These are phyloP conservation scores for Apoda limacodes DNA, from an alignment of 2,888 invertebrate species.

Conservation along the genomic window DNA sequence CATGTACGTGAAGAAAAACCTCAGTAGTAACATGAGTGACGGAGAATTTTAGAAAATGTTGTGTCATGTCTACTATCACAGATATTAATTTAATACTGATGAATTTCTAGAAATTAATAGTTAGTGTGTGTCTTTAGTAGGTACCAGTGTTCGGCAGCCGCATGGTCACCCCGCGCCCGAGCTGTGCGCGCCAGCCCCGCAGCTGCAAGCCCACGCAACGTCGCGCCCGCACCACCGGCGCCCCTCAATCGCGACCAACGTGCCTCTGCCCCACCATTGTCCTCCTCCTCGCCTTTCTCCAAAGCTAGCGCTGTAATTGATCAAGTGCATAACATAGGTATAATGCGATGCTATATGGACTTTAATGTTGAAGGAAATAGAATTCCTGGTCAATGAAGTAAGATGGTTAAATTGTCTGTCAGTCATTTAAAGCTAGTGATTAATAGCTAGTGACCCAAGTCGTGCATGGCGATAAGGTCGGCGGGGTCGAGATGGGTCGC, in stretches of 20 bases:
- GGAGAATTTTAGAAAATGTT: too few species aligned
- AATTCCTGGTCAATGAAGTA: too few species aligned
- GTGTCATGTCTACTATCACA: too few species aligned
- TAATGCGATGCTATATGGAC: too few species aligned
- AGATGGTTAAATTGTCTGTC: too few species aligned
- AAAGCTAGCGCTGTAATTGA: constrained; percentile 46
- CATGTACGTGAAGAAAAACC: too few species aligned
- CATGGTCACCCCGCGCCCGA: constrained; percentile 17
- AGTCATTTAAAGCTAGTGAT: too few species aligned
- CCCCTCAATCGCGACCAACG: constrained; percentile 43
- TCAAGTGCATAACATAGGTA: too few species aligned
- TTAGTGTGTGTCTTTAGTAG: too few species aligned
- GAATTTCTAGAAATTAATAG: not conserved
- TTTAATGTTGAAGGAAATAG: too few species aligned
- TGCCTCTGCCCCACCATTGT: constrained; percentile 21
- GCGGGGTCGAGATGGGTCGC: constrained; percentile 57
- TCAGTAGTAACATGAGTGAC: too few species aligned
- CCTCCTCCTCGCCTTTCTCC: constrained; percentile 32
- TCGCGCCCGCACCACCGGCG: constrained; percentile 37
- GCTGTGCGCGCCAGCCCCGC: constrained; percentile 45
- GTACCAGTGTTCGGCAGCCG: constrained; percentile 54
- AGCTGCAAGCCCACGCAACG: constrained; percentile 47
- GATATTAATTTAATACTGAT: too few species aligned
- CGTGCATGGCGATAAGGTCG: constrained; percentile 47
- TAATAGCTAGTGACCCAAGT: constrained; percentile 39